Conservation (phyloP, 53 echinoderm and acorn worm genomes). For the Zoroaster sp. region DNA sequence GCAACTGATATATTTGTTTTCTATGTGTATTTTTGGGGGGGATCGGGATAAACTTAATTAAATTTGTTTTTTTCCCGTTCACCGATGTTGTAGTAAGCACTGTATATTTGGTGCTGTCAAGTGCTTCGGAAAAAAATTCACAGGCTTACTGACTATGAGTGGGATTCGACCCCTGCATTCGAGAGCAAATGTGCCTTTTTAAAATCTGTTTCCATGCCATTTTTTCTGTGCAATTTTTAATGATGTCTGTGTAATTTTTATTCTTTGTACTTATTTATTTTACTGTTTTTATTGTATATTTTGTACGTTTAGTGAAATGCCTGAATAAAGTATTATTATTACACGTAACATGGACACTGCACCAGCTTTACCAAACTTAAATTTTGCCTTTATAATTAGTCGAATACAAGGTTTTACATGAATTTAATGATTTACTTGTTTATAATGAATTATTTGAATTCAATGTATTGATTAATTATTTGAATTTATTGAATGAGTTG, state of each 20-base stretch:
- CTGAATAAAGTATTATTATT: not conserved
- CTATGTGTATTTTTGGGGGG: not conserved
- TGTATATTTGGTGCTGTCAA: too few relatives aligned
- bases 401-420: too few relatives aligned
- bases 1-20: not conserved
- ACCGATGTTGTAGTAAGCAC: too few relatives aligned
- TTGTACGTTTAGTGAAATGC: not conserved
- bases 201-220: too few relatives aligned
- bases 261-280: not conserved
- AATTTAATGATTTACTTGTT: not conserved
- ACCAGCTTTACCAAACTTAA: not conserved
- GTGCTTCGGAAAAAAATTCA: too few relatives aligned
- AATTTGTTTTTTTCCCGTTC: too few relatives aligned
- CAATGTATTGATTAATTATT: not conserved
- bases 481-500: not conserved
- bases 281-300: not conserved
- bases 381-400: too few relatives aligned
- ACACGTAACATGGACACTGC: not conserved
- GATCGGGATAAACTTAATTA: not conserved
- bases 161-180: too few relatives aligned
- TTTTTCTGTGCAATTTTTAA: too few relatives aligned
- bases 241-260: not conserved
- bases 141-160: too few relatives aligned
- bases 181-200: too few relatives aligned
- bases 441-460: not conserved